Evolutionary conservation across 2,888 invertebrate species (phyloP).

Genomic region (Drosophila fulvimacula): DNA sequence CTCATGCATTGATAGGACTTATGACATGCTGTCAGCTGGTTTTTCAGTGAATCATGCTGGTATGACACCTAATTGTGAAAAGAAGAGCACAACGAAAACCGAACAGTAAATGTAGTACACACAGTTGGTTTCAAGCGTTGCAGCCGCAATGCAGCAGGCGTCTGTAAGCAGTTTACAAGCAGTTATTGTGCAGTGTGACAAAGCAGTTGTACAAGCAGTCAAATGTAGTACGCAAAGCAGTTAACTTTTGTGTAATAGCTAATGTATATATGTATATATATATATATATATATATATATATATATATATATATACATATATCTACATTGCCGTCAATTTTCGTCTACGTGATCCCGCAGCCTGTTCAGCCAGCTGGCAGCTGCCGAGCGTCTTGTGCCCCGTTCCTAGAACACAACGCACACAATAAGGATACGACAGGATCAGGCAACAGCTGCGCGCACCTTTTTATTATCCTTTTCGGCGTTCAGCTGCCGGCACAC

Average conservation of each 20-base stretch:
- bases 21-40: background rate
- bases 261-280: background rate
- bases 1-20: background rate
- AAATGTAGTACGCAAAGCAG: background rate
- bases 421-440: conserved; percentile 41
- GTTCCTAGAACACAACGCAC: conserved; percentile 40
- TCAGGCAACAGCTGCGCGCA: conserved; percentile 38
- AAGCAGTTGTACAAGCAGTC: conserved; percentile 1
- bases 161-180: conserved; percentile 36
- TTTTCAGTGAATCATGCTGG: background rate
- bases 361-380: conserved; percentile 41
- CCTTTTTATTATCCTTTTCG: conserved; percentile 54
- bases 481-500: conserved; percentile 75
- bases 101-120: background rate
- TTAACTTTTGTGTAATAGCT: background rate
- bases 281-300: background rate
- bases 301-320: background rate
- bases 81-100: background rate
- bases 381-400: conserved; percentile 56
- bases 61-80: background rate
- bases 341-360: conserved; percentile 28
- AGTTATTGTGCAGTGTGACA: background rate
- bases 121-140: conserved; percentile 13
- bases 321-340: conserved; percentile 28
- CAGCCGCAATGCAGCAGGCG: conserved; percentile 14